A percentile compares a stretch with the other conserved stretches of the same genome.
These are phyloP conservation scores for Lophura swinhoii DNA, from an alignment of 2,797 vertebrate genomes.

Conservation along the genomic window DNA sequence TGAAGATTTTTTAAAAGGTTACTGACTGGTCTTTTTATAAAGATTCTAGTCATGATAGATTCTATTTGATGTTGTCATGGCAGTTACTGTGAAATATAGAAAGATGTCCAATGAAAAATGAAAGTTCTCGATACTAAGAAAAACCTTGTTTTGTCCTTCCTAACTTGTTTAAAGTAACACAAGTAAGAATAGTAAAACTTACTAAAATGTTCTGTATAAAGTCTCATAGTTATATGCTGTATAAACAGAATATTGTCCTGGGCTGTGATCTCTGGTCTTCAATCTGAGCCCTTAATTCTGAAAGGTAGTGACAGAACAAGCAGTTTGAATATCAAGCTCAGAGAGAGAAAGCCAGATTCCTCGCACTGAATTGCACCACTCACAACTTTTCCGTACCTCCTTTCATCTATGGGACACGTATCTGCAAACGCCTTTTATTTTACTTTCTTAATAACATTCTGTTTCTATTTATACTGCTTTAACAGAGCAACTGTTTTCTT, in stretches of 20 bases:
- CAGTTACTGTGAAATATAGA: background rate
- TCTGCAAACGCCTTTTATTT: background rate
- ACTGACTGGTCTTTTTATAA: background rate
- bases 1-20: background rate
- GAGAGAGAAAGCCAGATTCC: background rate
- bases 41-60: background rate
- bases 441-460: background rate
- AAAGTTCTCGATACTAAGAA: background rate
- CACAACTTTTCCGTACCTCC: background rate
- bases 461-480: background rate
- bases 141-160: background rate
- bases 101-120: background rate
- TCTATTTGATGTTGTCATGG: background rate
- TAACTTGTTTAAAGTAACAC: background rate
- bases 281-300: background rate
- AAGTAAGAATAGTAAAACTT: background rate
- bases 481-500: background rate
- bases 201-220: background rate
- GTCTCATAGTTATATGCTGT: rapidly evolving
- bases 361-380: background rate
- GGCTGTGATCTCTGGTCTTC: background rate
- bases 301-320: background rate
- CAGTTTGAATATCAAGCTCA: background rate
- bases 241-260: background rate
- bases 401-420: background rate